Evolutionary conservation across 2,113 vertebrate species (phyloP).

Genomic region (Paramisgurnus dabryanus): DNA sequence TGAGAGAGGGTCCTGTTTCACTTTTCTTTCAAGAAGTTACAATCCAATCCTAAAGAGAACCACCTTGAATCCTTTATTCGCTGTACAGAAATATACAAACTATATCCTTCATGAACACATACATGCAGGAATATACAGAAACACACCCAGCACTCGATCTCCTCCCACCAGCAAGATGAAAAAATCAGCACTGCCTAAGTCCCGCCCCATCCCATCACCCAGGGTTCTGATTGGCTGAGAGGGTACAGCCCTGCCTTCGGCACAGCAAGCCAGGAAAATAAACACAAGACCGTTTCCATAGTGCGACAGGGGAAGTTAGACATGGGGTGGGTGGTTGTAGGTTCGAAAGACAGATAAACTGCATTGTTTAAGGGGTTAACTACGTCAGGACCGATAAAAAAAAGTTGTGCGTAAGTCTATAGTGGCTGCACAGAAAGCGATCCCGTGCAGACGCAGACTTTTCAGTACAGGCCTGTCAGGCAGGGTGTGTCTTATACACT

Average conservation of each 20-base stretch:
- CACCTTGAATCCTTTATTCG: background rate
- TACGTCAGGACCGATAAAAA: background rate
- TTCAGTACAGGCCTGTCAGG: conserved; percentile 41
- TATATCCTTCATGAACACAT: conserved; percentile 38
- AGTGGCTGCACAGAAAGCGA: background rate
- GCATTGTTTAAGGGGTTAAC: background rate
- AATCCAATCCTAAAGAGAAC: conserved; percentile 28
- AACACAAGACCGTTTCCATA: conserved; percentile 51
- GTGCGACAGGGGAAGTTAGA: conserved; percentile 42
- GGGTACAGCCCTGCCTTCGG: conserved; percentile 46
- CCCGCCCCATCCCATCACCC: conserved; percentile 54
- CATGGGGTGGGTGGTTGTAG: conserved; percentile 24
- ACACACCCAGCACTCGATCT: conserved; percentile 43
- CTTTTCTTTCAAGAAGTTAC: background rate
- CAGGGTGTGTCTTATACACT: conserved; percentile 71
- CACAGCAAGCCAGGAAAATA: conserved; percentile 58
- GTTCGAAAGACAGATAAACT: background rate
- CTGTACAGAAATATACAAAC: conserved; percentile 21
- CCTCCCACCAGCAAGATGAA: conserved; percentile 63
- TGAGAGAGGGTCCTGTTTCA: conserved; percentile 22
- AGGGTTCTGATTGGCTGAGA: conserved; percentile 60
- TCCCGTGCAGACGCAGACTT: background rate
- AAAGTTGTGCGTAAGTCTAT: background rate
- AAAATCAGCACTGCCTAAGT: conserved; percentile 49
- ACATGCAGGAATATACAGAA: conserved; percentile 20